phyloP scores from a whole-genome alignment of 92 coral and sea anemone species.

The Siderastrea radians region DNA sequence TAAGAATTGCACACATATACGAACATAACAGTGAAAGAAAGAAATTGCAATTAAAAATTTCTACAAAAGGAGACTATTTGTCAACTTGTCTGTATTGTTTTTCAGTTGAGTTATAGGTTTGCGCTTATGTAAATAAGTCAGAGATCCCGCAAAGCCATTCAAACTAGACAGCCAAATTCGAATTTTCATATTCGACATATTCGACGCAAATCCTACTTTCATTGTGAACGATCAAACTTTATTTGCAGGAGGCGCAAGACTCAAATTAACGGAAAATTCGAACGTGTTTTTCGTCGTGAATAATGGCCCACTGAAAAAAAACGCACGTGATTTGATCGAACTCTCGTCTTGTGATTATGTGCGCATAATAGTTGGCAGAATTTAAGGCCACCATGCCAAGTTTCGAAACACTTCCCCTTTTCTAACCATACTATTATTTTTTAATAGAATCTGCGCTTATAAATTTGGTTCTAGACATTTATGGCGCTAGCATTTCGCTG shows the following conservation, averaged over 20 bases:
- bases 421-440: background rate
- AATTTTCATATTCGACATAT: slow-evolving; percentile 6
- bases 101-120: background rate
- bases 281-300: background rate
- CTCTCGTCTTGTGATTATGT: background rate
- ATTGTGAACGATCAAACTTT: background rate
- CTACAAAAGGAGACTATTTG: background rate
- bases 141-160: slow-evolving; percentile 17
- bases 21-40: slow-evolving; percentile 1
- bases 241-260: background rate
- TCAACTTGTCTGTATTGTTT: background rate
- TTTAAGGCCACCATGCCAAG: background rate
- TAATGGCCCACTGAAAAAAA: background rate
- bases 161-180: slow-evolving; percentile 2
- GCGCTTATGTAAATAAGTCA: background rate
- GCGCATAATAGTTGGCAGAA: background rate
- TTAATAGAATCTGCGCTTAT: background rate
- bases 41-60: slow-evolving; percentile 28
- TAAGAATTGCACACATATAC: slow-evolving; percentile 14
- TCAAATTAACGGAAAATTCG: background rate
- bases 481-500: background rate
- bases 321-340: background rate
- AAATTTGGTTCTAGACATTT: background rate
- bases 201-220: background rate
- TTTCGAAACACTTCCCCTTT: background rate